Percentiles rank a stretch among this genome's conserved stretches.
These are phyloP conservation scores for Dastarcus helophoroides DNA, from an alignment of 2,888 invertebrate genomes.

Conservation along the genomic window DNA sequence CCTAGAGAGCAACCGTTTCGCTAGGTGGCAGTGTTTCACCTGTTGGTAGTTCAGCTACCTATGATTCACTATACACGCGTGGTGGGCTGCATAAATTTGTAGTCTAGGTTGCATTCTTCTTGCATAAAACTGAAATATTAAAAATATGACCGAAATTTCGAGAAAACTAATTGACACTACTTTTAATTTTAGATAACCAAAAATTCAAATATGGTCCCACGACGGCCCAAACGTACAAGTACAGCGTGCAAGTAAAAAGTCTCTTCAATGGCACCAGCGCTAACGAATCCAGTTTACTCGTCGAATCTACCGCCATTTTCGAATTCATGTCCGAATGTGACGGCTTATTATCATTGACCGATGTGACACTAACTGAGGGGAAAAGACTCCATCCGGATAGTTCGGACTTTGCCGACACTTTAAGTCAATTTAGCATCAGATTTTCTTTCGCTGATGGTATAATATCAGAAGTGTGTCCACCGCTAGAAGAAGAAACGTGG, in stretches of 20 bases:
- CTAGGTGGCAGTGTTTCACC: too few relatives aligned
- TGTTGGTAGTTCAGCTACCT: too few relatives aligned
- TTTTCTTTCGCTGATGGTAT: conserved; percentile 80
- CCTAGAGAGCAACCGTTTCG: too few relatives aligned
- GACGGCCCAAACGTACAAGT: conserved; percentile 56
- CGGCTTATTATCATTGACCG: conserved; percentile 52
- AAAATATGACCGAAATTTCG: too few relatives aligned
- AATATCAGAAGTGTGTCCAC: conserved; percentile 75
- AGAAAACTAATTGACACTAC: too few relatives aligned
- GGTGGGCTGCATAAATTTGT: too few relatives aligned
- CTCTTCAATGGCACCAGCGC: conserved; percentile 58
- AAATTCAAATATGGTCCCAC: conserved; percentile 54
- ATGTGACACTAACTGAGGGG: conserved; percentile 50
- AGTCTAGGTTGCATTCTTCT: too few relatives aligned
- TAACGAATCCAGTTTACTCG: conserved; percentile 56
- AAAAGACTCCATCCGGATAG: conserved; percentile 35
- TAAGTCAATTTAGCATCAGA: conserved; percentile 46
- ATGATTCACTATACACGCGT: too few relatives aligned
- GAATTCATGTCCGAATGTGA: conserved; percentile 63
- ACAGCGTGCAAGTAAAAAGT: conserved; percentile 58
- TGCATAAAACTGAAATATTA: too few relatives aligned
- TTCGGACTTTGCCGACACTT: conserved; percentile 44
- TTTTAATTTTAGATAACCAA: conserved; percentile 37
- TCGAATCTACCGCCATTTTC: conserved; percentile 48
- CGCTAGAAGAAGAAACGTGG: conserved; percentile 61